Percentiles rank a stretch among this genome's conserved stretches.
phyloP scores from a whole-genome alignment of 1,140 invertebrate genomes.

The Tyrophagus putrescentiae region DNA sequence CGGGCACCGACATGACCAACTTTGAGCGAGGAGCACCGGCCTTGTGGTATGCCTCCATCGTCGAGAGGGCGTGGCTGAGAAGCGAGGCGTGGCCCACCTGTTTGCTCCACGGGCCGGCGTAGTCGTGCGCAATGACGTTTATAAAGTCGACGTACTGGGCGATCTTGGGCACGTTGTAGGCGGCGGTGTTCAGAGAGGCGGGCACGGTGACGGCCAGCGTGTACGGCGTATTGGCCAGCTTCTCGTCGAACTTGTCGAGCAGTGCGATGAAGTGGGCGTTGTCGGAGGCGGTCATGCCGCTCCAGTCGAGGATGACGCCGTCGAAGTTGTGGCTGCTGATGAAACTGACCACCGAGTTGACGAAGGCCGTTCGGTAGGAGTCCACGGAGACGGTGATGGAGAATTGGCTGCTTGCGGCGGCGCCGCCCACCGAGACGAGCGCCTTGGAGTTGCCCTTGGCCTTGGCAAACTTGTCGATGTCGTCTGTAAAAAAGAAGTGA shows the following conservation, averaged over 20 bases:
- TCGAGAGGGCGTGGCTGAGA: not conserved
- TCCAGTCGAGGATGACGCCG: slow-evolving; percentile 10
- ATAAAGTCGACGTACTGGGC: slow-evolving; percentile 5
- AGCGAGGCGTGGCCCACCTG: not conserved
- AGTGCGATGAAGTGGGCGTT: not conserved
- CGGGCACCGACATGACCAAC: not conserved
- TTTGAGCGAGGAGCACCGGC: not conserved
- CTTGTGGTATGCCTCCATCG: not conserved
- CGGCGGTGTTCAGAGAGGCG: not conserved
- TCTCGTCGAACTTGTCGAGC: slow-evolving; percentile 3
- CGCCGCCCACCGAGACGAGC: slow-evolving; percentile 2
- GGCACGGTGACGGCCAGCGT: not conserved
- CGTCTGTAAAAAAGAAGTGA: not conserved
- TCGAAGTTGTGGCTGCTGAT: not conserved
- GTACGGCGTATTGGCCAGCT: not conserved
- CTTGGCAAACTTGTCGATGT: slow-evolving; percentile 2
- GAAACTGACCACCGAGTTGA: not conserved
- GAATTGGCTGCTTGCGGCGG: not conserved
- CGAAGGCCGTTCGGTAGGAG: not conserved
- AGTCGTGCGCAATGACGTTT: not conserved
- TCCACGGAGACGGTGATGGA: not conserved
- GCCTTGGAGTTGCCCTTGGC: slow-evolving; percentile 2
- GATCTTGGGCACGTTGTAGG: not conserved
- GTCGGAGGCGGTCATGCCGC: not conserved
- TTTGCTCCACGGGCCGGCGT: not conserved